Evolutionary conservation across 2,113 vertebrate genomes (phyloP), one percentile per base, ranked within the genome.

Genomic region (Ramphastos sulfuratus): DNA sequence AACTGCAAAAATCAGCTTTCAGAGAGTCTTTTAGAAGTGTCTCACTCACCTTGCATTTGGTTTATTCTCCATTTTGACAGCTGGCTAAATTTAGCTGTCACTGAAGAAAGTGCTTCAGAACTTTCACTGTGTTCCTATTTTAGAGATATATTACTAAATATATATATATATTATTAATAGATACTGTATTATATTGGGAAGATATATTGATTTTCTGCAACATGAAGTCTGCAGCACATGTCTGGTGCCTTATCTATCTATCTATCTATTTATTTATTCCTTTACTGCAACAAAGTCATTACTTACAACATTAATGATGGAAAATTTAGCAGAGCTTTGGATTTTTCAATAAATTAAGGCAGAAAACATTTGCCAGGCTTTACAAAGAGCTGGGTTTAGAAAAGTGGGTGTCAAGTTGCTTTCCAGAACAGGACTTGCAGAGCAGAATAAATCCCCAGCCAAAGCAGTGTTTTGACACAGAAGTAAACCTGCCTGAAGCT

Each of bases 1-100:
- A 79, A 63, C 31, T 82, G 28, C 25, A 86, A 94, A 97, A 95
- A 71, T 28, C 17, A 5, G 44, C 50, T 90, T 96, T 79, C 33
- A 90, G 93, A 87, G 42, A 67, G 66, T 33, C 42, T 61, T 85
- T 78, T 64, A 50, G 60, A 92, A n/a, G 25, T 31, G 21, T 71
- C 71, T 82, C 5, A 6, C 39, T 89, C 87, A 81, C 67, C 77
- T 95, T 90, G 44, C 37, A 80, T 91, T 95, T 94, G 46, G 59
- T 90, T 87, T 94, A 31, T 59, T 46, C 64, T 83, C n/a, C 42
- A 67, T 60, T 95, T 89, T 87, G 65, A 90, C 71, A n/a, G 24
- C 1, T 61, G 25, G 8, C 21, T 85, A 44, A 93, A 94, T 95
- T 64, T 81, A 73, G 8, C 33, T 81, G 78, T 85, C 94, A 73